These are phyloP conservation scores for Miltochrista miniata DNA, from an alignment of 2,888 invertebrate genomes.

Conservation along the genomic window DNA sequence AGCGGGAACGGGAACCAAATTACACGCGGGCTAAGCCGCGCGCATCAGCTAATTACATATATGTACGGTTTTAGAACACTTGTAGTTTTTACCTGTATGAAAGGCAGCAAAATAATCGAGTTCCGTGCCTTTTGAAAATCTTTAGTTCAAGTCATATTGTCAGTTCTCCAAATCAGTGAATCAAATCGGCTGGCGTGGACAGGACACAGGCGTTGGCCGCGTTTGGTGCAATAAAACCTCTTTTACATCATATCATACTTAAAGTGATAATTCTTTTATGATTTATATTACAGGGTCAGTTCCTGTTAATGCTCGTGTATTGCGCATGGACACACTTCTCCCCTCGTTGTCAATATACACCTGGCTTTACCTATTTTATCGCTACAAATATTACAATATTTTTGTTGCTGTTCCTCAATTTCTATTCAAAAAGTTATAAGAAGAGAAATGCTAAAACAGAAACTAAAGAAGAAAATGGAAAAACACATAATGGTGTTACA, in stretches of 20 bases:
- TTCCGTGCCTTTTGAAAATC: too few species aligned
- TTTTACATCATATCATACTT: neutral
- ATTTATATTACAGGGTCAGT: slow-evolving; percentile 82
- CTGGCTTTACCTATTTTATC: slow-evolving; percentile 80
- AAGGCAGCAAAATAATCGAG: too few species aligned
- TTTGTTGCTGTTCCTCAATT: slow-evolving; percentile 86
- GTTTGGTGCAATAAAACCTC: too few species aligned
- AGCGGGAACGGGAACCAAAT: too few species aligned
- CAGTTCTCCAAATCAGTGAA: too few species aligned
- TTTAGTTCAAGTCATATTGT: too few species aligned
- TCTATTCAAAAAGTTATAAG: slow-evolving; percentile 85
- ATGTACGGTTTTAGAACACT: too few species aligned
- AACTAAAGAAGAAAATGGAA: slow-evolving; percentile 47
- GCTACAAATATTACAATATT: slow-evolving; percentile 84
- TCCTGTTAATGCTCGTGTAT: slow-evolving; percentile 86
- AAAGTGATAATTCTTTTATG: neutral
- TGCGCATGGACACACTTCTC: slow-evolving; percentile 81
- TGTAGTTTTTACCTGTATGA: too few species aligned
- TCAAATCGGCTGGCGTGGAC: too few species aligned
- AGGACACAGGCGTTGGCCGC: too few species aligned
- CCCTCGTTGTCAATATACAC: slow-evolving; percentile 85
- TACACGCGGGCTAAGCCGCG: too few species aligned
- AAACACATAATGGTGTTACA: slow-evolving; percentile 43
- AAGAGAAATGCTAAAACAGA: slow-evolving; percentile 53
- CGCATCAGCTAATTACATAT: too few species aligned